Conservation (phyloP, 2,888 invertebrate genomes). For the Axea sp. region DNA sequence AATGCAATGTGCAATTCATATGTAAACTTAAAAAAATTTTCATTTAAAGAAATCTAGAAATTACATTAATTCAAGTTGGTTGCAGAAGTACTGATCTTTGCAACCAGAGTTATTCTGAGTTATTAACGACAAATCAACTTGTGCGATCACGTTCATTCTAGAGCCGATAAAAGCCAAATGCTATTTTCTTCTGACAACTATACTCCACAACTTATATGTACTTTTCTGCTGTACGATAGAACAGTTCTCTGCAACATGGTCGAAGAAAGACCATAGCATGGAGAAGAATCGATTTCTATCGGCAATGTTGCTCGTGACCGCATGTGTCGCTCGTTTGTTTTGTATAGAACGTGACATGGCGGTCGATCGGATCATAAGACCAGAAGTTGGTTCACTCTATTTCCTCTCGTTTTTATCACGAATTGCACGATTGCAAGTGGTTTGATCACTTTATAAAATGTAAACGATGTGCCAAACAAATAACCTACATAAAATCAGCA, state of each 20-base stretch:
- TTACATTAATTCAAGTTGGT: slow-evolving; percentile 43
- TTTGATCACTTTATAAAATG: slow-evolving; percentile 57
- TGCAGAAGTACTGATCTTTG: slow-evolving; percentile 29
- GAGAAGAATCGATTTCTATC: slow-evolving; percentile 56
- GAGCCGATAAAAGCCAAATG: slow-evolving; percentile 59
- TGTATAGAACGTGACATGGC: slow-evolving; percentile 55
- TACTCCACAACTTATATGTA: slow-evolving; percentile 42
- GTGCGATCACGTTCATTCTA: slow-evolving; percentile 53
- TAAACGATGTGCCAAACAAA: slow-evolving; percentile 49
- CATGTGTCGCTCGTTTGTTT: slow-evolving; percentile 61
- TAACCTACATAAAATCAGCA: slow-evolving; percentile 10
- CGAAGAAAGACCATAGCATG: slow-evolving; percentile 20
- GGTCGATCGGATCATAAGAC: slow-evolving; percentile 57
- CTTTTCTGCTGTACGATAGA: slow-evolving; percentile 48
- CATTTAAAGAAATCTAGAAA: no score
- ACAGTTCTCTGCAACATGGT: slow-evolving; percentile 12
- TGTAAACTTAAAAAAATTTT: no score
- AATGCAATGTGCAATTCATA: no score
- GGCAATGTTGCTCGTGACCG: slow-evolving; percentile 57
- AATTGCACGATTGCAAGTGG: slow-evolving; percentile 39
- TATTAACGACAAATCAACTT: slow-evolving; percentile 49
- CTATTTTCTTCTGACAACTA: slow-evolving; percentile 47
- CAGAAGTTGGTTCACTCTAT: slow-evolving; percentile 58
- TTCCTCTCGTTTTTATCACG: slow-evolving; percentile 55
- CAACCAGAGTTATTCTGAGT: slow-evolving; percentile 27